phyloP scores from a whole-genome alignment of 2,888 invertebrate species.

The Diplazon laetatorius region DNA sequence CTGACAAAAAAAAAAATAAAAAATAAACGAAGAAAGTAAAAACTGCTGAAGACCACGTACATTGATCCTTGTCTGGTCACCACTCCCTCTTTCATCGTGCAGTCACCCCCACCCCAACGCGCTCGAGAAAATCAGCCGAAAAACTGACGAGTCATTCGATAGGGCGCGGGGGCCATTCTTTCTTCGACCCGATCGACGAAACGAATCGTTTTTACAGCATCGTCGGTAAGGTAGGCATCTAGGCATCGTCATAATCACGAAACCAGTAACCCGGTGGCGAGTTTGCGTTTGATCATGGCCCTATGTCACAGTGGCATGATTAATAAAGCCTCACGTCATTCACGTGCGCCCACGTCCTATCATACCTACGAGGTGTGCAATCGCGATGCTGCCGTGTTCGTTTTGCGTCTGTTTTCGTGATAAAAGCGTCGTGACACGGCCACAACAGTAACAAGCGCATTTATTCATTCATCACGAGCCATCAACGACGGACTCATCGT shows the following conservation, averaged over 20 bases:
- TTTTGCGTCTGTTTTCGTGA: slow-evolving; percentile 19
- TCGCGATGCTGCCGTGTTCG: slow-evolving; percentile 38
- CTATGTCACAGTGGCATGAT: slow-evolving; percentile 62
- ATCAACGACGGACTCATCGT: not conserved
- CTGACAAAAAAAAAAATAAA: too few relatives aligned
- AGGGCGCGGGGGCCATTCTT: slow-evolving; percentile 44
- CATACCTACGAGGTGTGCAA: slow-evolving; percentile 36
- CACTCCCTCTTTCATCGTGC: slow-evolving; percentile 39
- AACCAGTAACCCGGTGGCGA: slow-evolving; percentile 34
- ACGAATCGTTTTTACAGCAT: slow-evolving; percentile 52
- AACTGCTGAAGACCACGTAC: not conserved
- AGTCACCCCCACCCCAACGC: too few relatives aligned
- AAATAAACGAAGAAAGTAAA: too few relatives aligned
- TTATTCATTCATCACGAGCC: slow-evolving; percentile 61
- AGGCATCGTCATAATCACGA: slow-evolving; percentile 23
- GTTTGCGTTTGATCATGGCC: slow-evolving; percentile 41
- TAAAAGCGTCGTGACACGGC: slow-evolving; percentile 22
- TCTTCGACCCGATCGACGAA: slow-evolving; percentile 51
- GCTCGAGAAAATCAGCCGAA: slow-evolving; percentile 57
- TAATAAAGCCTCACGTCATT: slow-evolving; percentile 62
- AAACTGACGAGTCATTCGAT: slow-evolving; percentile 70
- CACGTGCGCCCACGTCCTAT: slow-evolving; percentile 41
- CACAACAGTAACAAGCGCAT: slow-evolving; percentile 60
- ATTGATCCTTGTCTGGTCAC: not conserved
- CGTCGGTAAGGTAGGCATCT: too few relatives aligned